Conservation (phyloP, 2,888 invertebrate species). For the Orthosia incerta region DNA sequence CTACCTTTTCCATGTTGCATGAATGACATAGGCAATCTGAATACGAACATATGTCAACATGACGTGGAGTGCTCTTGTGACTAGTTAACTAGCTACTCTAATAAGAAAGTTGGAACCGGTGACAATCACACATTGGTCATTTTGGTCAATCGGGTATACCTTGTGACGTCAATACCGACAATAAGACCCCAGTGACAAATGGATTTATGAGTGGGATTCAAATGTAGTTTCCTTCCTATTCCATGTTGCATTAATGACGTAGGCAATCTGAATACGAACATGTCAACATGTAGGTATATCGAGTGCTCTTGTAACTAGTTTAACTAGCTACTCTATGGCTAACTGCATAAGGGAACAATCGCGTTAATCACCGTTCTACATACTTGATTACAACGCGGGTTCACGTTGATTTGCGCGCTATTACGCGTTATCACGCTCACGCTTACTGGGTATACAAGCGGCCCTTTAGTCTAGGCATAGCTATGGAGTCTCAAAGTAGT, state of each 20-base stretch:
- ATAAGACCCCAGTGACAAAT: not conserved
- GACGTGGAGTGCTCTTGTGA: constrained; percentile 7
- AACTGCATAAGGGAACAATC: constrained; percentile 67
- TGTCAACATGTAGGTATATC: constrained; percentile 13
- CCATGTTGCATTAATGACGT: constrained; percentile 20
- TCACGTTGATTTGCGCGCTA: constrained; percentile 61
- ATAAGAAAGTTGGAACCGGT: not conserved
- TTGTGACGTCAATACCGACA: not conserved
- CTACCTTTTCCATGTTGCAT: constrained; percentile 2
- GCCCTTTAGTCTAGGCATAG: constrained; percentile 29
- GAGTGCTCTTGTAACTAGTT: constrained; percentile 9
- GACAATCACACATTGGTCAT: not conserved
- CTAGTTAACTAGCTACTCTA: not conserved
- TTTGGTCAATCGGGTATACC: constrained; percentile 7
- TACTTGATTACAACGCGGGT: constrained; percentile 56
- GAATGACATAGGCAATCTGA: constrained; percentile 26
- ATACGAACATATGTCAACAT: constrained; percentile 30
- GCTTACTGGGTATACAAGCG: constrained; percentile 31
- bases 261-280: constrained; percentile 23
- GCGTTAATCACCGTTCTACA: constrained; percentile 66
- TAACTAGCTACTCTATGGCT: constrained; percentile 43
- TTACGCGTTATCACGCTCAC: constrained; percentile 53
- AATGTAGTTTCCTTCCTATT: not conserved
- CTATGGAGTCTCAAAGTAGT: constrained; percentile 14
- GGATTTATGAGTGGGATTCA: constrained; percentile 5